These are phyloP conservation scores for Struthidea cinerea DNA, from an alignment of 2,113 vertebrate species.

Conservation along the genomic window DNA sequence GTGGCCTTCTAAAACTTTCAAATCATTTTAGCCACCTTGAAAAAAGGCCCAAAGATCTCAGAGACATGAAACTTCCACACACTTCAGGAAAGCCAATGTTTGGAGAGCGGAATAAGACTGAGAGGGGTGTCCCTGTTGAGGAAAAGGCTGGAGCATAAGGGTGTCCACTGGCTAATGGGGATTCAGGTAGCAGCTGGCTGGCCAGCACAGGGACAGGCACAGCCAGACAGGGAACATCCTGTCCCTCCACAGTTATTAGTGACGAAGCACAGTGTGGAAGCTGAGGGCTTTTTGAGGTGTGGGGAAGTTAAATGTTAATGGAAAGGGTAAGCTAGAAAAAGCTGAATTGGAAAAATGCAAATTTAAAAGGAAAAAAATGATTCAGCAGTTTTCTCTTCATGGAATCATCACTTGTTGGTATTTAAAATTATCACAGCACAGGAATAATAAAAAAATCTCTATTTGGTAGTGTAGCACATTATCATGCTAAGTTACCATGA, in stretches of 20 bases:
- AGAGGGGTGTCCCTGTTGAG: not conserved
- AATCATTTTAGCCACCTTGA: not conserved
- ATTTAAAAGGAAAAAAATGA: not conserved
- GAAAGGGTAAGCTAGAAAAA: not conserved
- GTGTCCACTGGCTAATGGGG: not conserved
- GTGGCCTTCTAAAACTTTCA: not conserved
- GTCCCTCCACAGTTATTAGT: not conserved
- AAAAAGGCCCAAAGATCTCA: not conserved
- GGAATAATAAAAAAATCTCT: not conserved
- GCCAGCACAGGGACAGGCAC: not conserved
- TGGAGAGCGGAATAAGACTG: not conserved
- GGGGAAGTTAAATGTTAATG: not conserved
- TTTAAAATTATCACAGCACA: not conserved
- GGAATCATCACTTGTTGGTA: not conserved
- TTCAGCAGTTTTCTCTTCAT: not conserved
- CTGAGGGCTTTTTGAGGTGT: not conserved
- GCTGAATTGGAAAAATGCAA: not conserved
- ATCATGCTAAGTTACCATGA: not conserved
- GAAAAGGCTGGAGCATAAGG: not conserved
- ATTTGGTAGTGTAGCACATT: not conserved
- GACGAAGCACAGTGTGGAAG: not conserved
- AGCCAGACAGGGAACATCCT: rapidly evolving
- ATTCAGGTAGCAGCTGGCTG: rapidly evolving
- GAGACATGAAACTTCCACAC: not conserved
- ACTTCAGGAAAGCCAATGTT: not conserved